These are phyloP conservation scores for Drosophila nr. fundita DNA, from an alignment of 2,888 invertebrate genomes.

Conservation along the genomic window DNA sequence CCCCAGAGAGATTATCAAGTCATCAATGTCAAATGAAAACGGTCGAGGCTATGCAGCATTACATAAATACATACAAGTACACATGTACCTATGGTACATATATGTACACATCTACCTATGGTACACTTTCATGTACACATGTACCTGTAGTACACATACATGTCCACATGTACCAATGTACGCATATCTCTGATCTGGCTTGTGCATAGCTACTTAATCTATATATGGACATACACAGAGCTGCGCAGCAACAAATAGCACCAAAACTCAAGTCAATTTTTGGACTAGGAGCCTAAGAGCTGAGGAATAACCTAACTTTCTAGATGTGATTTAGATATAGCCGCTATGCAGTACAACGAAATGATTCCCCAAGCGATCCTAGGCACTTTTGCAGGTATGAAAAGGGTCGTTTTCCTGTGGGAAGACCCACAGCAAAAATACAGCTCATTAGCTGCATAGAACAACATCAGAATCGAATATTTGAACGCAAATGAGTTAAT, in stretches of 20 bases:
- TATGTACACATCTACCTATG: background rate
- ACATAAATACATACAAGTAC: slow-evolving; percentile 19
- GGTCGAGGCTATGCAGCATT: slow-evolving; percentile 46
- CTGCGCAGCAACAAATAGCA: background rate
- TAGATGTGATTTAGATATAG: background rate
- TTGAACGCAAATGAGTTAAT: background rate
- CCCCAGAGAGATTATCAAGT: slow-evolving; percentile 51
- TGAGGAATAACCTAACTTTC: no score
- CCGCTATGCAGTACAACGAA: background rate
- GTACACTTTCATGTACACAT: background rate
- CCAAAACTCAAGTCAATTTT: background rate
- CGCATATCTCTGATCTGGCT: background rate
- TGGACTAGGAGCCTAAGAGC: background rate
- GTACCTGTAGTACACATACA: background rate
- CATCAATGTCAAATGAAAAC: slow-evolving; percentile 51
- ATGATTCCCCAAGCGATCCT: background rate
- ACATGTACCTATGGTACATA: background rate
- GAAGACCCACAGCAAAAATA: background rate
- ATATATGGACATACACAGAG: background rate
- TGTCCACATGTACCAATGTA: background rate
- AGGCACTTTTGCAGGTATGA: background rate
- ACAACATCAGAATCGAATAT: background rate
- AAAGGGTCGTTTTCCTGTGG: background rate
- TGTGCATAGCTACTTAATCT: background rate
- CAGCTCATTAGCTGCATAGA: background rate